Percentiles rank a stretch among this genome's conserved stretches.
Conservation (phyloP, 2,888 invertebrate genomes). For the Chrysolina oricalcia region DNA sequence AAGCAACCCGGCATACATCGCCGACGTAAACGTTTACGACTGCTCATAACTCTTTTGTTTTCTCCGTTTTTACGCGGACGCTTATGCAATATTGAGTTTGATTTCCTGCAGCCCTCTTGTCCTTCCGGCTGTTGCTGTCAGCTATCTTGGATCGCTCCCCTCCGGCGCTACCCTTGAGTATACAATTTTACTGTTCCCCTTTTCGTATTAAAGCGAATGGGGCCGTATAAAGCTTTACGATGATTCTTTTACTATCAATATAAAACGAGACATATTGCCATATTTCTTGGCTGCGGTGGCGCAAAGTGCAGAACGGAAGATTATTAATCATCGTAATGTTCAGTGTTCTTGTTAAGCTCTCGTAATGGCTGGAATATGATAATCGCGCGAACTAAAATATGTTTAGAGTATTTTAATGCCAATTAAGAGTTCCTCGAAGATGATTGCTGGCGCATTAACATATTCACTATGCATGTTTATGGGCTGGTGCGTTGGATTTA, state of each 20-base stretch:
- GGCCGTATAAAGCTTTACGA: conserved; percentile 59
- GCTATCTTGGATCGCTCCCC: conserved; percentile 3
- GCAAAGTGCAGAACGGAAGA: background rate
- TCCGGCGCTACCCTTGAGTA: conserved; percentile 31
- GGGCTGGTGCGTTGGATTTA: background rate
- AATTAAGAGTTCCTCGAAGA: conserved; percentile 7
- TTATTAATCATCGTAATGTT: conserved; percentile 10
- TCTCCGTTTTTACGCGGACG: conserved; percentile 20
- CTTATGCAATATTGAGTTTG: conserved; percentile 23
- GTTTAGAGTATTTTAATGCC: background rate
- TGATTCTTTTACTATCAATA: conserved; percentile 58
- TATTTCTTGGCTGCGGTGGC: conserved; percentile 22
- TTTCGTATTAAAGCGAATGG: conserved; percentile 58
- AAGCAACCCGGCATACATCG: background rate
- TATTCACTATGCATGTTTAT: background rate
- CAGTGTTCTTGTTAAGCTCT: background rate
- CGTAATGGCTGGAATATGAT: conserved; percentile 6
- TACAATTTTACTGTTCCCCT: conserved; percentile 50
- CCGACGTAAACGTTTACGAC: conserved; percentile 17
- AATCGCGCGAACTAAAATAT: conserved; percentile 1
- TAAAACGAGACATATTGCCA: conserved; percentile 56
- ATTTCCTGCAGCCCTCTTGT: conserved; percentile 2
- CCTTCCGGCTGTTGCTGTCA: conserved; percentile 22
- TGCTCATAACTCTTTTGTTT: conserved; percentile 24
- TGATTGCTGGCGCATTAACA: background rate